Conservation (phyloP, 1,140 invertebrate species). For the Anastrepha obliqua region DNA sequence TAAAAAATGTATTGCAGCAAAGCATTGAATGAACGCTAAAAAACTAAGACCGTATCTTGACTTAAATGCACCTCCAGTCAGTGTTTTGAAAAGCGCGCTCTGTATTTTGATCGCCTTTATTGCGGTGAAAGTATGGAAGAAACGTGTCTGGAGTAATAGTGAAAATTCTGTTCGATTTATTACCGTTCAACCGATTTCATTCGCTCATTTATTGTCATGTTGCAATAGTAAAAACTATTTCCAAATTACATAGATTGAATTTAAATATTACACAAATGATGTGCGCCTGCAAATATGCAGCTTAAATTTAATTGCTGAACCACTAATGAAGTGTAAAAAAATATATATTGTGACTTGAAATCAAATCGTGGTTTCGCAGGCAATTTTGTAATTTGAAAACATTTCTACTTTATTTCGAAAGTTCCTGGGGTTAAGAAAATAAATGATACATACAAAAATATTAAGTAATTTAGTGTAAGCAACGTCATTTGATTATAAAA, state of each 20-base stretch:
- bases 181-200: too few relatives aligned
- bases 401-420: not conserved
- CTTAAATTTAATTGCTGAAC: constrained; percentile 43
- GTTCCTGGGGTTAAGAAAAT: too few relatives aligned
- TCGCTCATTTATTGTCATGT: too few relatives aligned
- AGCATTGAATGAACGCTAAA: not conserved
- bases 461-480: not conserved
- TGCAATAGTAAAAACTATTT: too few relatives aligned
- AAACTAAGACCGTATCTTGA: not conserved
- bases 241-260: too few relatives aligned
- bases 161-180: too few relatives aligned
- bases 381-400: not conserved
- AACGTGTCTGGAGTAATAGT: not conserved
- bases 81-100: not conserved
- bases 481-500: not conserved
- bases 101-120: too few relatives aligned
- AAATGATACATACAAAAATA: not conserved
- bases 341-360: not conserved
- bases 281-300: too few relatives aligned
- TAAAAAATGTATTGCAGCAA: not conserved
- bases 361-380: not conserved
- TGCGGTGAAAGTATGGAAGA: not conserved
- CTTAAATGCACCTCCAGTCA: not conserved
- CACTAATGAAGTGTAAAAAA: not conserved
- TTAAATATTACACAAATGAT: too few relatives aligned